Conservation (phyloP, 2,113 vertebrate species). For the Saccopteryx leptura region DNA sequence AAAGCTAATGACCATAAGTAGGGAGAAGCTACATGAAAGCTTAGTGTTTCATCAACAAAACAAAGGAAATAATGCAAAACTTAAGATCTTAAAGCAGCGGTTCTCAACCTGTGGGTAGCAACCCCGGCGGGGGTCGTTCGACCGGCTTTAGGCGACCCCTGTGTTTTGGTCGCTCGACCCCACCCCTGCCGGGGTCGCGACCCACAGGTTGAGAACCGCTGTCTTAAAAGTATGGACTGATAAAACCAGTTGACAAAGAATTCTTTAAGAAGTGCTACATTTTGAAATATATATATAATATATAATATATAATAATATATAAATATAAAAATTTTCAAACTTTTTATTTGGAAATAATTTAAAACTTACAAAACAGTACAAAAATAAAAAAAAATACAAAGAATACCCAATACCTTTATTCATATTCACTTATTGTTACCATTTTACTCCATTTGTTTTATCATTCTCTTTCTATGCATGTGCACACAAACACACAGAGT, state of each 20-base stretch:
- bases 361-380: background rate
- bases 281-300: too few relatives aligned
- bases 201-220: too few relatives aligned
- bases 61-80: background rate
- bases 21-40: background rate
- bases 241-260: background rate
- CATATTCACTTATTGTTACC: background rate
- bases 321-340: background rate
- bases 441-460: too few relatives aligned
- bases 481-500: background rate
- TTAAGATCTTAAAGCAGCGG: background rate
- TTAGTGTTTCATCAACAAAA: constrained; percentile 24
- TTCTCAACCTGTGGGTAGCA: too few relatives aligned
- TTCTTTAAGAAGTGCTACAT: background rate
- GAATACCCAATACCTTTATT: background rate
- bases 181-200: too few relatives aligned
- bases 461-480: too few relatives aligned
- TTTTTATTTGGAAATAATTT: constrained; percentile 17
- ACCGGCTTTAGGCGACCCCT: too few relatives aligned
- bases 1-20: background rate
- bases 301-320: too few relatives aligned
- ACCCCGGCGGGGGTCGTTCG: too few relatives aligned
- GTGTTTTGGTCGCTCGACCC: too few relatives aligned
- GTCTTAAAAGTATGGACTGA: background rate
- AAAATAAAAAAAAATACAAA: constrained; percentile 12